A percentile compares a stretch with the other conserved stretches of the same genome.
Conservation (phyloP, 2,113 vertebrate genomes). For the Mixornis gularis region DNA sequence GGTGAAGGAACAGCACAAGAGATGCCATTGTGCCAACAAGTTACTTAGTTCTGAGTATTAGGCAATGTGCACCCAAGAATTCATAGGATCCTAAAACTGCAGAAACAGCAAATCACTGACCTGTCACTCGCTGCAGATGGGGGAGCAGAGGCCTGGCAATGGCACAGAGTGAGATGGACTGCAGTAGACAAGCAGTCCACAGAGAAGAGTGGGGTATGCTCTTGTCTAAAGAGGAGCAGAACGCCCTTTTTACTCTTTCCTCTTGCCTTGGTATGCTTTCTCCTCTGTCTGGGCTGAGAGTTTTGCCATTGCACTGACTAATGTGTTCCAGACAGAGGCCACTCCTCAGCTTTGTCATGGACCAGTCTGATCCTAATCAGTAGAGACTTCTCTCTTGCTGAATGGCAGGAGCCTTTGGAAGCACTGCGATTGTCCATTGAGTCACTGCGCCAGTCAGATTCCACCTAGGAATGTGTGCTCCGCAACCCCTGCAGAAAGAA, state of each 20-base stretch:
- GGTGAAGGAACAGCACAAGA: slow-evolving; percentile 26
- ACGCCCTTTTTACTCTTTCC: neutral
- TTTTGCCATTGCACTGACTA: neutral
- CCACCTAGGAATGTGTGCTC: neutral
- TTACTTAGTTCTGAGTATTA: slow-evolving; percentile 67
- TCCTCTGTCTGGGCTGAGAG: neutral
- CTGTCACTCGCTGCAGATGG: neutral
- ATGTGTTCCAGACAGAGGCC: neutral
- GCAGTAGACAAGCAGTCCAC: neutral
- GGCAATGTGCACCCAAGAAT: slow-evolving; percentile 42
- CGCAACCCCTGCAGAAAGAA: neutral
- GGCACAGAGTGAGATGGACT: neutral
- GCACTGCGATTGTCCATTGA: neutral
- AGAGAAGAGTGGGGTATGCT: neutral
- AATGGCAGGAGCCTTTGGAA: neutral
- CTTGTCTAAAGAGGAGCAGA: neutral
- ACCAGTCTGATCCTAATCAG: neutral
- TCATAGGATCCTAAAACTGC: slow-evolving; percentile 52
- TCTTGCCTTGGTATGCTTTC: neutral
- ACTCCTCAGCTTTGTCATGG: neutral
- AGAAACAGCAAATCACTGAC: slow-evolving; percentile 52
- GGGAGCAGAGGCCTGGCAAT: neutral
- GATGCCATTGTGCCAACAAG: slow-evolving; percentile 60
- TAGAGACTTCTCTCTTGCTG: neutral
- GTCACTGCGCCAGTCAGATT: neutral